Evolutionary conservation across 1,140 invertebrate species (phyloP), one percentile per base, ranked within the genome.

Genomic region (Araneus ventricosus): DNA sequence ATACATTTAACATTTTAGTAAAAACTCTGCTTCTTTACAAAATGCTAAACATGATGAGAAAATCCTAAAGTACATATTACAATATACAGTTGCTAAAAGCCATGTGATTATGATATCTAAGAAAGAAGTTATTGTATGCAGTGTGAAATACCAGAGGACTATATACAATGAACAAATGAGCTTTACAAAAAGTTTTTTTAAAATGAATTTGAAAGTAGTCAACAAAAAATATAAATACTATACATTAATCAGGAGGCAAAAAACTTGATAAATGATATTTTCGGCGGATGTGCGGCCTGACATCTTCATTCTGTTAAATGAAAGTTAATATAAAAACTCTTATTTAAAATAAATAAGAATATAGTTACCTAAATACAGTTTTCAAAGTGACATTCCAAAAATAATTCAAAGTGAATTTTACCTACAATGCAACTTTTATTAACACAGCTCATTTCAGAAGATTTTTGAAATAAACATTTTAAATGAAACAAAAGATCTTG

Each of bases 181-280:
- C 39, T 70, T 41, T 59, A 63, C 17, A 59, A 85, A 85, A 85
- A 57, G 27, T 45, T 57, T 59, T n/a, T 45, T 27, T 57, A 52
- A 85, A 52, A 85, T 27, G 45, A 85, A 59, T 70, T 30, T 24
- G 27, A 63, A 34, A 8, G 39, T 41, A n/a, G 67, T 27, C 14
- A 41, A 45, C 24, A 37, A 24, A 39, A 17, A 41, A 39, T 6
- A 27, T n/a, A n/a, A n/a, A 70, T 17, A 34, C n/a, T 39, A 37
- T n/a, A 92, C 30, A 85, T 93, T 97, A 98, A 96, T 98, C 97
- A 8, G 98, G 97, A 30, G 98, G 98, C 94, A 99, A 95, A 95
- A 98, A 98, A 94, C 97, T 98, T 96, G 98, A 98, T 4, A 99
- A 96, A 95, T 98, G 97, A 96, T 98, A 99, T 95, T 97, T 97